Evolutionary conservation across 2,113 vertebrate genomes (phyloP).

Genomic region (Datnioides undecimradiatus): DNA sequence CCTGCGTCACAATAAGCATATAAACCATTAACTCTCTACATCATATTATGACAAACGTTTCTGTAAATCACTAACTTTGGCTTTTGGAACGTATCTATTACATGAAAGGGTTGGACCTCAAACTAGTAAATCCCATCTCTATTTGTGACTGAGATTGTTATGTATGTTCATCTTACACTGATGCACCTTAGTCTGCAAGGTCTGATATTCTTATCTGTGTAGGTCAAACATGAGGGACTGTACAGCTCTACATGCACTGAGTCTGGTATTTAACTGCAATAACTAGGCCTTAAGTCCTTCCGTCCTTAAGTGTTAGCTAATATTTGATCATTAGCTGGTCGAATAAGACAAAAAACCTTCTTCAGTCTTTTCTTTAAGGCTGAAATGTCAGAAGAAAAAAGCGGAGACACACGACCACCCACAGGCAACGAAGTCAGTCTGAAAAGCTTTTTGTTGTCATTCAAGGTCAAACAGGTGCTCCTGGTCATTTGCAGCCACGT

Average conservation of each 20-base stretch:
- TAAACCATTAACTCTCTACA: neutral
- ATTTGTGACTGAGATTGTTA: neutral
- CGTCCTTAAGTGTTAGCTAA: too few species aligned
- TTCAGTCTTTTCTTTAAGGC: neutral
- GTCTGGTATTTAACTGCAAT: neutral
- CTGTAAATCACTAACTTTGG: neutral
- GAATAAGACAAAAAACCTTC: too few species aligned
- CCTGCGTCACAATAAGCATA: neutral
- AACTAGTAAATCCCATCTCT: neutral
- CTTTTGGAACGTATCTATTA: neutral
- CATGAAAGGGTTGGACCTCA: neutral
- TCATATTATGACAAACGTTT: neutral
- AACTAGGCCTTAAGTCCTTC: too few species aligned
- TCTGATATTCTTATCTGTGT: neutral
- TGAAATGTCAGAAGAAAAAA: neutral
- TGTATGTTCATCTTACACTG: neutral
- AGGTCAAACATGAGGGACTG: neutral
- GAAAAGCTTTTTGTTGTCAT: constrained; percentile 75
- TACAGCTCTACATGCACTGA: neutral
- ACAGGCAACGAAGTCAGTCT: neutral
- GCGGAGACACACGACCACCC: neutral
- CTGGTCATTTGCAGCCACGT: constrained; percentile 86
- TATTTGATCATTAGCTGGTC: too few species aligned
- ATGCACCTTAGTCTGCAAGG: neutral
- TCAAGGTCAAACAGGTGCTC: constrained; percentile 90